These are phyloP conservation scores for Brachyopa scutellaris DNA, from an alignment of 2,888 invertebrate genomes.

Conservation along the genomic window DNA sequence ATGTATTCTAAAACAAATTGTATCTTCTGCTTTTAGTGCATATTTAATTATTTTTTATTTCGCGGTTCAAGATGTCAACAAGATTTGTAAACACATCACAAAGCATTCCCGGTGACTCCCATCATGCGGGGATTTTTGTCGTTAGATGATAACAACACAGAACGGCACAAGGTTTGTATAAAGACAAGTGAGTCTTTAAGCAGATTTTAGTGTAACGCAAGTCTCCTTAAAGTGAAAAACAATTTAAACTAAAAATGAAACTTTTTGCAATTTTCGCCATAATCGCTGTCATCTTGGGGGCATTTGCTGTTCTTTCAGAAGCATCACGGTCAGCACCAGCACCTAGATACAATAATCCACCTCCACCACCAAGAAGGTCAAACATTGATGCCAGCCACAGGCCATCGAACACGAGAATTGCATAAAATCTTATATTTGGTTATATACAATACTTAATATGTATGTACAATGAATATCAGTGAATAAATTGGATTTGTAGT, in stretches of 20 bases:
- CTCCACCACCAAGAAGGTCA: conserved; percentile 28
- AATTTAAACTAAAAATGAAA: conserved; percentile 30
- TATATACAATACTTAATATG: too few relatives aligned
- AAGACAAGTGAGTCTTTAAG: not conserved
- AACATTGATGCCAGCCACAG: conserved; percentile 57
- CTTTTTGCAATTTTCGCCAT: conserved; percentile 41
- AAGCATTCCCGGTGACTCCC: not conserved
- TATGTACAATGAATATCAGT: not conserved
- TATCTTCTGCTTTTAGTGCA: too few relatives aligned
- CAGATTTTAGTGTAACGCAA: conserved; percentile 10
- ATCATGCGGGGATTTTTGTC: too few relatives aligned
- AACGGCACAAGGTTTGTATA: too few relatives aligned
- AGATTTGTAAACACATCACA: not conserved
- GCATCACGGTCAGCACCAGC: conserved; percentile 44
- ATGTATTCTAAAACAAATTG: too few relatives aligned
- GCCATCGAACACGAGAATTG: conserved; percentile 40
- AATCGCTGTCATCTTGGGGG: conserved; percentile 27
- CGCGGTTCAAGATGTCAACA: not conserved
- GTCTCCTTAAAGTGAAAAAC: not conserved
- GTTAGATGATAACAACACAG: too few relatives aligned
- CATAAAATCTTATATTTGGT: conserved; percentile 20
- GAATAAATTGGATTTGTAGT: not conserved
- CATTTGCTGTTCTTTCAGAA: conserved; percentile 36
- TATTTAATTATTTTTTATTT: too few relatives aligned
- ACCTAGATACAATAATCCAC: not conserved